A percentile compares a stretch with the other conserved stretches of the same genome.
Evolutionary conservation across 2,797 vertebrate genomes (phyloP).

Genomic region (Todus mexicanus): DNA sequence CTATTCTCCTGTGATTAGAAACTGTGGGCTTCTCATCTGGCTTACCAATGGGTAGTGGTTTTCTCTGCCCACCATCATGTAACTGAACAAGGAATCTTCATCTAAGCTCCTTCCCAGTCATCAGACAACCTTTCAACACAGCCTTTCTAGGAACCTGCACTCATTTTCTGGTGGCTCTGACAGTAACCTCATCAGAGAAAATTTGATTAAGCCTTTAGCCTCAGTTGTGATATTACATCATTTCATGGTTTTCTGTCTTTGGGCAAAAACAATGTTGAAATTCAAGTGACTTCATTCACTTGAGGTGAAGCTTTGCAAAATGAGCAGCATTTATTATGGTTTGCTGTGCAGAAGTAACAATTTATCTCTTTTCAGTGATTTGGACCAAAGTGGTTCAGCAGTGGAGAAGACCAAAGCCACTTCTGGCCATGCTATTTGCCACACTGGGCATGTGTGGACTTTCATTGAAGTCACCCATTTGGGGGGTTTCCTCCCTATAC

Average conservation of each 20-base stretch:
- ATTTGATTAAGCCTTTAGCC: background rate
- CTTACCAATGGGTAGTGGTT: background rate
- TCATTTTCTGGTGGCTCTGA: background rate
- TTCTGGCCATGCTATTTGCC: background rate
- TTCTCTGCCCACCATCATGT: background rate
- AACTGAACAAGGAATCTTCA: background rate
- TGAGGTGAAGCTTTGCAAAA: background rate
- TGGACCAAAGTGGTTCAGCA: background rate
- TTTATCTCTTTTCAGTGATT: background rate
- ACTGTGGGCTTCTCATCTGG: background rate
- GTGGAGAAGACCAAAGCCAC: background rate
- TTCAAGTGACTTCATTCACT: background rate
- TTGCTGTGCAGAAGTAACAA: background rate
- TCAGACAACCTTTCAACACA: background rate
- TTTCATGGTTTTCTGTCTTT: background rate
- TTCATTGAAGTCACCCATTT: background rate
- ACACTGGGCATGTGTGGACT: background rate
- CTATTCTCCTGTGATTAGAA: background rate
- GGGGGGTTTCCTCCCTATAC: background rate
- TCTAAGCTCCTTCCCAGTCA: background rate
- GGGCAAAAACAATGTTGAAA: background rate
- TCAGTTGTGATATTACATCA: background rate
- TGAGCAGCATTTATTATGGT: background rate
- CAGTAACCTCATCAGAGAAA: background rate
- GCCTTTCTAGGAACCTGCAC: background rate